Evolutionary conservation across 1,140 invertebrate species (phyloP).

Genomic region (Prorops nasuta): DNA sequence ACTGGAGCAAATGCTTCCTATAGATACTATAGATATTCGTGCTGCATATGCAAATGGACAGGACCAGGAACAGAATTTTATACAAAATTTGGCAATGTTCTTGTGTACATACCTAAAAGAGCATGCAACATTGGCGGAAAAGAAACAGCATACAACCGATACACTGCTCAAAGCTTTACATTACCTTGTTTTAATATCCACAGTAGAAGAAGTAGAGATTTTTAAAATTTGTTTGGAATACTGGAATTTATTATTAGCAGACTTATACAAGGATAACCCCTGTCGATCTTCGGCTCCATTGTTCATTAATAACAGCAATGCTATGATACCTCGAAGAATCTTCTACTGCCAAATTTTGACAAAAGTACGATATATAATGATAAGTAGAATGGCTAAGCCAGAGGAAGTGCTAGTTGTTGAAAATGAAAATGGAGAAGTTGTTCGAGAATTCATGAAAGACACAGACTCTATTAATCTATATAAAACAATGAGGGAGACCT

Average conservation of each 20-base stretch:
- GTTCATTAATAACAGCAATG: slow-evolving; percentile 47
- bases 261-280: slow-evolving; percentile 83
- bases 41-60: slow-evolving; percentile 89
- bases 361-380: slow-evolving; percentile 97
- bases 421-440: slow-evolving; percentile 99
- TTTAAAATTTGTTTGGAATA: slow-evolving; percentile 99
- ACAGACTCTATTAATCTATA: slow-evolving; percentile 99
- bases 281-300: slow-evolving; percentile 46
- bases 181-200: slow-evolving; percentile 95
- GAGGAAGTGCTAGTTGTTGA: slow-evolving; percentile 99
- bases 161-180: slow-evolving; percentile 80
- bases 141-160: slow-evolving; percentile 69
- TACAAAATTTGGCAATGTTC: slow-evolving; percentile 97
- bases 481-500: slow-evolving; percentile 99
- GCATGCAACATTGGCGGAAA: slow-evolving; percentile 86
- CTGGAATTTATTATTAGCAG: slow-evolving; percentile 91
- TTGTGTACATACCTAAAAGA: slow-evolving; percentile 96
- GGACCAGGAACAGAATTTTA: slow-evolving; percentile 98
- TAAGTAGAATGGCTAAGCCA: slow-evolving; percentile 99
- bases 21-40: slow-evolving; percentile 88
- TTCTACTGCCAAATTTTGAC: slow-evolving; percentile 81
- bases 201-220: slow-evolving; percentile 99
- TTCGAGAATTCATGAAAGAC: slow-evolving; percentile 99
- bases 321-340: slow-evolving; percentile 58
- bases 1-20: slow-evolving; percentile 87